A percentile compares a stretch with the other conserved stretches of the same genome.
Conservation (phyloP, 2,113 vertebrate genomes). For the Oriolus oriolus region DNA sequence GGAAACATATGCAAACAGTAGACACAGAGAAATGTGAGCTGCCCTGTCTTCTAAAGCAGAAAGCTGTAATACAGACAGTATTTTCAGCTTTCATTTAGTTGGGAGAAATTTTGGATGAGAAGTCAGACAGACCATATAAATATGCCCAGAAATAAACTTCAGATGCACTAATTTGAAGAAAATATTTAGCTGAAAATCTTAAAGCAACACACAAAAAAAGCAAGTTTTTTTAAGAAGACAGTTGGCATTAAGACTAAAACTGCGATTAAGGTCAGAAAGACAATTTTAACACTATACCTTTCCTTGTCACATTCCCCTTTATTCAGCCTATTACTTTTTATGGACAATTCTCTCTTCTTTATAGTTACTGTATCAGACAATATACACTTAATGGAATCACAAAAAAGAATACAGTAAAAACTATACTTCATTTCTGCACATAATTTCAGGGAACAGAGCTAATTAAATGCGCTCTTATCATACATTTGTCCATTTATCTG, state of each 20-base stretch:
- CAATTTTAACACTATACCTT: slow-evolving; percentile 2
- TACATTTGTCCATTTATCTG: slow-evolving; percentile 22
- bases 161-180: background rate
- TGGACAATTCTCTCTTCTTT: slow-evolving; percentile 44
- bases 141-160: slow-evolving; percentile 4
- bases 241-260: background rate
- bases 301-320: slow-evolving; percentile 25
- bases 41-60: background rate
- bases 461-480: slow-evolving; percentile 49
- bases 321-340: slow-evolving; percentile 56
- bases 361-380: slow-evolving; percentile 28
- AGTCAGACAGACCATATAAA: background rate
- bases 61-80: background rate
- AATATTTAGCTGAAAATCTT: background rate
- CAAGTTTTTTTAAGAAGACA: background rate
- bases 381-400: slow-evolving; percentile 4
- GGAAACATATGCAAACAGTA: slow-evolving; percentile 7
- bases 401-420: slow-evolving; percentile 35
- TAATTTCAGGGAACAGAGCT: slow-evolving; percentile 32
- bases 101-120: background rate
- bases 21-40: background rate
- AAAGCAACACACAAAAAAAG: background rate
- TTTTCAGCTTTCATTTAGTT: slow-evolving; percentile 9
- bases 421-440: slow-evolving; percentile 37
- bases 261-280: slow-evolving; percentile 17